A percentile compares a stretch with the other conserved stretches of the same genome.
These are phyloP conservation scores for Meloidogyne chitwoodi DNA, from an alignment of 1,140 invertebrate genomes.

Conservation along the genomic window DNA sequence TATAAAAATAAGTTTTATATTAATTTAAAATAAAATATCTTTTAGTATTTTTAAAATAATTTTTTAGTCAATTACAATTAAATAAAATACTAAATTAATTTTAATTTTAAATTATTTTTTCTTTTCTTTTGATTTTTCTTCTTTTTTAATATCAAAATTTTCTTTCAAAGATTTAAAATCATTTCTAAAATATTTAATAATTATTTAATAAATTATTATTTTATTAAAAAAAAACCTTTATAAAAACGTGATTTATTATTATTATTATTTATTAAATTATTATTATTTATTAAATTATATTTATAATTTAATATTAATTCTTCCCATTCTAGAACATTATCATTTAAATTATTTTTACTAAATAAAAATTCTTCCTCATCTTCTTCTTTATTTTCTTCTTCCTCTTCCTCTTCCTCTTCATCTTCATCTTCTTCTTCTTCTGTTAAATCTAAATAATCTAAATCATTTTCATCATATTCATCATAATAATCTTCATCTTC, in stretches of 20 bases:
- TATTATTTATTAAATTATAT: not conserved
- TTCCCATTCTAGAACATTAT: not conserved
- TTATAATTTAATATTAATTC: not conserved
- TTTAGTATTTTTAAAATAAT: too few species aligned
- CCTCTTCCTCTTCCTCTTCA: not conserved
- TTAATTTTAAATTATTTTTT: too few species aligned
- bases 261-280: not conserved
- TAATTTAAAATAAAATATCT: too few species aligned
- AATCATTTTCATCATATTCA: not conserved
- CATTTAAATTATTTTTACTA: not conserved
- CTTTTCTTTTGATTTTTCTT: too few species aligned
- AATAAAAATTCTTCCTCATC: not conserved
- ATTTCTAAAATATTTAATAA: not conserved
- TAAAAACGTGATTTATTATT: not conserved
- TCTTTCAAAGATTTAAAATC: too few species aligned
- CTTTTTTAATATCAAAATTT: too few species aligned
- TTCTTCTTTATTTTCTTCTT: not conserved
- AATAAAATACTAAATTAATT: too few species aligned
- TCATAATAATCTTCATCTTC: not conserved
- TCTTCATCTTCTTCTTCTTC: slow-evolving; percentile 1
- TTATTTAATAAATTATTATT: not conserved
- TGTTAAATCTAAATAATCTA: not conserved
- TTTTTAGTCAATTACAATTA: too few species aligned
- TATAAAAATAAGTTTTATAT: too few species aligned
- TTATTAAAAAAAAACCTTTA: not conserved